Evolutionary conservation across 2,888 invertebrate species (phyloP), one percentile per base, ranked within the genome.

Genomic region (Agonopterix heracliana): DNA sequence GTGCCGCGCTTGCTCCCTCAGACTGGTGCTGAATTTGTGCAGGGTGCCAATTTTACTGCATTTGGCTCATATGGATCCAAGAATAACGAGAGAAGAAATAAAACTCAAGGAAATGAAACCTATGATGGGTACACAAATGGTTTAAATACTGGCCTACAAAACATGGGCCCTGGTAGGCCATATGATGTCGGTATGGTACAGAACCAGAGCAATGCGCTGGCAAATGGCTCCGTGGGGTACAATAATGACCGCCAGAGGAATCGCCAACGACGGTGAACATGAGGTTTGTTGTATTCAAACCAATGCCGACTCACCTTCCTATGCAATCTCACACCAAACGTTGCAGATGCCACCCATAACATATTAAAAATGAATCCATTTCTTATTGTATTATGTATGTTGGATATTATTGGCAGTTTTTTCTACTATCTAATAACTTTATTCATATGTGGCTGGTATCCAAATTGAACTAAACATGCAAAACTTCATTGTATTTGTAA

Each of bases 261-360:
- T 74, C 86, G 81, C 74, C 72, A 66, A 60, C 87, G 84, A 64
- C 84, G 86, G 75, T 87, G 86, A 86, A 81, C 68, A 26, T 63
- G 88, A 88, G 88, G 88, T 88, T 86, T 88, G 88, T 88, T 83
- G 76, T 65, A 77, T 80, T 82, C 77, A 78, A 82, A 81, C 85
- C 84, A 81, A 84, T 81, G 81, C 76, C 71, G 77, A 74, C 76
- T 80, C 80, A 79, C 79, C 73, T 70, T 64, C 66, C 66, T 78
- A 75, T 74, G 71, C 52, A 53, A 58, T 58, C 57, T 60, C 57
- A 60, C 54, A 54, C 26, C 26, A 26, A 26, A 26, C 7, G 53
- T 52, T 57, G 45, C 42, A 53, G 52, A 47, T 58, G 56, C 58
- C 52, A 56, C 46, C 55, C 53, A 59, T 58, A 59, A 53, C 26